A percentile compares a stretch with the other conserved stretches of the same genome.
Conservation (phyloP, 2,888 invertebrate species). For the Sphecodes monilicornis region DNA sequence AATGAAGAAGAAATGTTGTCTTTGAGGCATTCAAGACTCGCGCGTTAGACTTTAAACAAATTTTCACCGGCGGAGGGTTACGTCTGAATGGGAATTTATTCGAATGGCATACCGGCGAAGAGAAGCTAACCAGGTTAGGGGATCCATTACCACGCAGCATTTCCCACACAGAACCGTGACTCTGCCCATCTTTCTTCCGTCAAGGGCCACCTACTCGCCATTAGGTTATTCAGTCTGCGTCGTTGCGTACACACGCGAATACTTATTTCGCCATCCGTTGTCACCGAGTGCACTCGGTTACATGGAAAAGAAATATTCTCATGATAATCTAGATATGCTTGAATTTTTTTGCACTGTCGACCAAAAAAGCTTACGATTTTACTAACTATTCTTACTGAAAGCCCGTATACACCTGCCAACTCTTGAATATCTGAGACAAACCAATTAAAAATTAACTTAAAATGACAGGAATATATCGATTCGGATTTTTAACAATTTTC, state of each 20-base stretch:
- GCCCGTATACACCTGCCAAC: too few species aligned
- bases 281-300: not conserved
- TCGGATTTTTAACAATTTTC: not conserved
- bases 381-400: not conserved
- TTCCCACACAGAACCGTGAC: not conserved
- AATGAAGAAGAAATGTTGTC: too few species aligned
- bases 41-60: slow-evolving; percentile 14
- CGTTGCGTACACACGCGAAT: slow-evolving; percentile 25
- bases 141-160: slow-evolving; percentile 39
- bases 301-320: not conserved
- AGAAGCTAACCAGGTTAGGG: slow-evolving; percentile 56
- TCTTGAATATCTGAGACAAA: too few species aligned
- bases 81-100: slow-evolving; percentile 72
- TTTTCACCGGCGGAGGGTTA: slow-evolving; percentile 19
- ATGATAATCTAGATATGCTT: not conserved
- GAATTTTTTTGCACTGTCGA: not conserved
- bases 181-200: slow-evolving; percentile 3
- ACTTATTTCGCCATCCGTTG: slow-evolving; percentile 2
- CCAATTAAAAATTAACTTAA: too few species aligned
- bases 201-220: slow-evolving; percentile 4
- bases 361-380: not conserved
- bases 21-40: not conserved
- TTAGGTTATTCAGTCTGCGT: slow-evolving; percentile 45
- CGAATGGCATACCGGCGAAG: slow-evolving; percentile 49
- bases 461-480: too few species aligned